Base-by-base conservation (phyloP, 2,797 vertebrate genomes). In the Esox masquinongy region DNA sequence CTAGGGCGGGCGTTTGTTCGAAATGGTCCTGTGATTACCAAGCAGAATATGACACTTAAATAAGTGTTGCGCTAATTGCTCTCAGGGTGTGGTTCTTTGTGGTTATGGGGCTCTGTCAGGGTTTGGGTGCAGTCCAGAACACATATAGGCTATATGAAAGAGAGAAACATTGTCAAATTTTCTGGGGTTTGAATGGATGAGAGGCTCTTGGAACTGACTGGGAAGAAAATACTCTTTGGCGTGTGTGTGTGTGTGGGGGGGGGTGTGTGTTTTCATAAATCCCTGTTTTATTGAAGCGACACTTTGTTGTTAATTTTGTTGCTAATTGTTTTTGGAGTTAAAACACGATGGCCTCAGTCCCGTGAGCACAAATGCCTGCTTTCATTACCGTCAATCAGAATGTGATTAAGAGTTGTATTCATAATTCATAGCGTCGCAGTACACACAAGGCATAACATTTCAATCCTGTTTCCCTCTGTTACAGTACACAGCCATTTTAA, bases 31-130 rank as follows among this genome's bases (percentile, higher is more conserved):
- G 80, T 81, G 80, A 85, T 87, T 85, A 24, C 79, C 75, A 22
- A 77, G 73, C 75, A 78, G 78, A 86, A 83, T n/a, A 80, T 76
- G 77, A 84, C 77, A 75, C 74, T 73, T 77, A 79, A 76, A 84
- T 82, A 75, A 88, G 88, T 87, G 88, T 85, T 82, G 67, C 72
- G 79, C 87, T 88, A 87, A 92, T 90, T 90, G 87, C 80, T 91
- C 76, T 49, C 34, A 74, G 91, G 92, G 91, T 87, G 93, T 91
- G 92, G 89, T 84, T 85, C 85, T 11, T 11, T 82, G 75, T 77
- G 74, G 56, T 67, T 75, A 71, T 84, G 87, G 82, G 71, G 82
- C 83, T 86, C 85, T 84, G 74, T 39, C 82, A 80, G 84, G 89
- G 86, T 90, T 89, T 85, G 85, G 80, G 87, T 74, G 50, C 79